Base-by-base conservation (phyloP, 2,797 vertebrate species). In the Macrochelys suwanniensis region DNA sequence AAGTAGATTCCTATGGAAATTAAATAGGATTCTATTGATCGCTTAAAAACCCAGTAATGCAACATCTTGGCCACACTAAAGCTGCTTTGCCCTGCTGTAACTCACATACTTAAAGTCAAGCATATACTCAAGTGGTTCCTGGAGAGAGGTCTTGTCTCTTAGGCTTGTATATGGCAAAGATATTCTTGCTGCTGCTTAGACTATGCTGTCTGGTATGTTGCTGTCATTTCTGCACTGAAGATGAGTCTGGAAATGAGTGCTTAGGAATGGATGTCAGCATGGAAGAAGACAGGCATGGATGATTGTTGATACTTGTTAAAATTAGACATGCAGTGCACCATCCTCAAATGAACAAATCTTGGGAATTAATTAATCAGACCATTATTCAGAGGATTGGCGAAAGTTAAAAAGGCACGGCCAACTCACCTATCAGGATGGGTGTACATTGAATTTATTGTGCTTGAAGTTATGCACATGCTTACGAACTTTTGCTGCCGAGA, bases 101-200 rank as follows among this genome's bases (percentile, higher is more conserved):
- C 81, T 88, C 5, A 19, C 0, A 0, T 25, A 42, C 89, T 93
- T 89, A 59, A 71, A 71, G 2, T 47, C 79, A 0, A 51, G 9
- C 61, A 49, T 11, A 11, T 88, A 42, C 50, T 83, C 82, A 28
- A 4, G 1, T 33, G n/a, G 25, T 92, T 93, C 50, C 88, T 80
- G 50, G 4, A 8, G 89, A 93, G n/a, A 21, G 87, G 45, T 15
- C 25, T 47, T 77, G 47, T 49, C 94, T 21, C 80, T 90, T 76
- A 86, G 78, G 56, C 56, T 91, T 90, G 26, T 88, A 61, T 93
- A 31, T 84, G 49, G 16, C 77, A 65, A 87, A 90, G 78, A 61
- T 17, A 85, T 94, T 87, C 3, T 13, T 11, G 15, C 31, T 93
- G 80, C 53, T 91, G 11, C 11, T 37, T 1, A 89, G 57, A 45